Percentiles rank a stretch among this genome's conserved stretches.
Conservation (phyloP, 35 echinoderm and acorn worm species). For the Heliocidaris erythrogramma region DNA sequence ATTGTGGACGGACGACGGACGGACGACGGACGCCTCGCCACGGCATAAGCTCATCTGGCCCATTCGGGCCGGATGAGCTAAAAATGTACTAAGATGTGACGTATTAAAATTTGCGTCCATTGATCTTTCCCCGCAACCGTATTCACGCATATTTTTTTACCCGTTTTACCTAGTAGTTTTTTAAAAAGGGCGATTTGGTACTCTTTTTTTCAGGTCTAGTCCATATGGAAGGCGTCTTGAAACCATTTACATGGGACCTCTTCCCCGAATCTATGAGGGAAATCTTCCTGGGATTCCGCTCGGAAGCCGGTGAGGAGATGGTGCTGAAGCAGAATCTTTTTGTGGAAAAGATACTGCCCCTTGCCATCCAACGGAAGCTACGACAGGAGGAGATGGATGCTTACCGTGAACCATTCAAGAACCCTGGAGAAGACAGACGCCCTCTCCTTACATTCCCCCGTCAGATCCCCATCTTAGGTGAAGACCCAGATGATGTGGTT, state of each 20-base stretch:
- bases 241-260: conserved; percentile 44
- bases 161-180: too few relatives aligned
- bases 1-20: too few relatives aligned
- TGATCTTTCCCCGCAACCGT: too few relatives aligned
- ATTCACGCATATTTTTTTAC: too few relatives aligned
- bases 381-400: conserved; percentile 76
- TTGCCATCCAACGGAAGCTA: conserved; percentile 58
- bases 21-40: too few relatives aligned
- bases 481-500: conserved; percentile 81
- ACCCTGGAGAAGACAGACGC: conserved; percentile 72
- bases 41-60: too few relatives aligned
- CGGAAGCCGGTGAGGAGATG: conserved; percentile 79
- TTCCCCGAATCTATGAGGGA: conserved; percentile 59
- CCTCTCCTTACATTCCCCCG: conserved; percentile 84
- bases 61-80: too few relatives aligned
- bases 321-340: conserved; percentile 86
- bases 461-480: conserved; percentile 69
- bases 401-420: conserved; percentile 70
- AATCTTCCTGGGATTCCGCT: conserved; percentile 73
- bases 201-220: not conserved
- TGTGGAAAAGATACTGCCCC: conserved; percentile 66
- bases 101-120: too few relatives aligned
- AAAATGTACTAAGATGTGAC: too few relatives aligned
- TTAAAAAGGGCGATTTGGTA: too few relatives aligned
- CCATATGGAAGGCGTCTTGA: conserved; percentile 65